Conservation (phyloP, 2,113 vertebrate genomes). For the Amphiprion ocellaris region DNA sequence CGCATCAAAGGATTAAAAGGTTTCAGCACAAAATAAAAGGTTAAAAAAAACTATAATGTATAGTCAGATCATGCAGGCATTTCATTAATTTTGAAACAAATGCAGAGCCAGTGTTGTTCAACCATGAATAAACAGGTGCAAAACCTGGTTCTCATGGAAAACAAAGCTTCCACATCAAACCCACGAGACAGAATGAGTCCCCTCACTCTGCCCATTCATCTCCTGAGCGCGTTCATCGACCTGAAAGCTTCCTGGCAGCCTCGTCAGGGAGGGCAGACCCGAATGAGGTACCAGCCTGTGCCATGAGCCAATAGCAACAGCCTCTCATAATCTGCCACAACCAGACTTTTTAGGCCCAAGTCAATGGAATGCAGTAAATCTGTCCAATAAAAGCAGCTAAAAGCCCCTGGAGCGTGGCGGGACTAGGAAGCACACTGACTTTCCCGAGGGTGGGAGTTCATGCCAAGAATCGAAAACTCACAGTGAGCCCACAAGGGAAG, state of each 20-base stretch:
- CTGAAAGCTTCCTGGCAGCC: slow-evolving; percentile 58
- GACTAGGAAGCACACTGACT: slow-evolving; percentile 15
- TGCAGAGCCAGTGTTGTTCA: background rate
- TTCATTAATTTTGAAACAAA: background rate
- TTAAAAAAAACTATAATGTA: background rate
- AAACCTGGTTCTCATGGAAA: background rate
- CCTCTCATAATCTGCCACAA: slow-evolving; percentile 20
- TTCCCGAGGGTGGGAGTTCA: slow-evolving; percentile 20
- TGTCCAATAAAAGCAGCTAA: slow-evolving; percentile 36
- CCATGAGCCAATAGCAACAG: slow-evolving; percentile 28
- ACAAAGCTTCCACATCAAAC: slow-evolving; percentile 10
- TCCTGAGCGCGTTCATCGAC: slow-evolving; percentile 41
- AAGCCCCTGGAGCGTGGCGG: slow-evolving; percentile 13
- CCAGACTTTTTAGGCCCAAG: slow-evolving; percentile 7
- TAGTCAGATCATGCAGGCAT: too few relatives aligned
- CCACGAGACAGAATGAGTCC: slow-evolving; percentile 4
- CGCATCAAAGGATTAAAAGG: background rate
- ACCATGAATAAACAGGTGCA: background rate
- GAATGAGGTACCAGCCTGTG: slow-evolving; percentile 39
- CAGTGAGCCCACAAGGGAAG: background rate
- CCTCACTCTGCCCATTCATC: slow-evolving; percentile 19
- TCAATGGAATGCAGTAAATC: slow-evolving; percentile 61
- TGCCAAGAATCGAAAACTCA: slow-evolving; percentile 33
- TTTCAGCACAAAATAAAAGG: background rate
- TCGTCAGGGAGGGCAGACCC: background rate